A percentile compares a stretch with the other conserved stretches of the same genome.
phyloP scores from a whole-genome alignment of 2,113 vertebrate species.

The Calypte anna region DNA sequence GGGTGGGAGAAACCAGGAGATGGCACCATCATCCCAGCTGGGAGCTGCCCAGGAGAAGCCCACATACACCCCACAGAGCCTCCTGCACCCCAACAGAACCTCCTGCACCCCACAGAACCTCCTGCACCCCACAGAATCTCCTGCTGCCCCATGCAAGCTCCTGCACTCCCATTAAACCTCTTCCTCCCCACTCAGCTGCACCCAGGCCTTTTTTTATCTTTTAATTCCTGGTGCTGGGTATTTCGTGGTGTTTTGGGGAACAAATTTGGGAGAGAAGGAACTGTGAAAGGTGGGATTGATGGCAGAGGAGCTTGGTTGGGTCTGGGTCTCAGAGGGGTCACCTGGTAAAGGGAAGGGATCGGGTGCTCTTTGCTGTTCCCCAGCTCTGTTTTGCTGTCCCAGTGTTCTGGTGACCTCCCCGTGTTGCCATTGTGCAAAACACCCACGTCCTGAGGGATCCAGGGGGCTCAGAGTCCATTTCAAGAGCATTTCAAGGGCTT shows the following conservation, averaged over 20 bases:
- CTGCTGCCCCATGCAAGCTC: not conserved
- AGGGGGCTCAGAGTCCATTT: rapidly evolving
- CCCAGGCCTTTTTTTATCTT: not conserved
- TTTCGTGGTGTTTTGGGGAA: not conserved
- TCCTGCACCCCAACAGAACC: rapidly evolving
- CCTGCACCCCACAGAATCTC: not conserved
- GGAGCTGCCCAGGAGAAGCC: not conserved
- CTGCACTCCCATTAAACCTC: not conserved
- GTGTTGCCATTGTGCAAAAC: rapidly evolving
- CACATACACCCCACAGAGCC: rapidly evolving
- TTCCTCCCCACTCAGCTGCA: rapidly evolving
- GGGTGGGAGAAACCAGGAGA: not conserved
- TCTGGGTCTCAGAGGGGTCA: no score
- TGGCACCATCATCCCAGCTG: not conserved
- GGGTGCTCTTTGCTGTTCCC: not conserved
- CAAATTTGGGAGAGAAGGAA: not conserved
- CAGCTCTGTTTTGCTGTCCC: rapidly evolving
- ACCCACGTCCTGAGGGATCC: rapidly evolving
- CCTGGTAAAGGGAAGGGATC: rapidly evolving
- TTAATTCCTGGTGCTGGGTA: no score
- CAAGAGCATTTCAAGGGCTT: rapidly evolving
- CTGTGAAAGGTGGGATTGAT: not conserved
- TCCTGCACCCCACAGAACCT: not conserved
- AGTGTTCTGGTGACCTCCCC: rapidly evolving
- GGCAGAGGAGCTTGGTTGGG: not conserved